Base-by-base conservation (phyloP, 1,140 invertebrate genomes). In the Capitella teleta region DNA sequence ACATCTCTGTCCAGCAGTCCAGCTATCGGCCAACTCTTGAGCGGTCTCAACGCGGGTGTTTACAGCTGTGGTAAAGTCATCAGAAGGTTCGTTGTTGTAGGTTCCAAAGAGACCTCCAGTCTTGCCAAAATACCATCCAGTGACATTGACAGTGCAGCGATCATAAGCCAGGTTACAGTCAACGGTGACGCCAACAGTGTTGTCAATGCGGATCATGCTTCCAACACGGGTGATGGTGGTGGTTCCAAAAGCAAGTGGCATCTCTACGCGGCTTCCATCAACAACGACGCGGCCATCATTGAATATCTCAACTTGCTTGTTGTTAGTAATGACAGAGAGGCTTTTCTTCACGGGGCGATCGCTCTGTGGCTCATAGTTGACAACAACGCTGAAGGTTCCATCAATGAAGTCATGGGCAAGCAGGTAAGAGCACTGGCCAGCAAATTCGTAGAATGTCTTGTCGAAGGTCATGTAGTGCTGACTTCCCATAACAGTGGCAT, bases 401-500 rank as follows among this genome's bases (percentile, higher is more conserved):
- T 75, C 80, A 5, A 83, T 77, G 58, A 84, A 81, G 65, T 95
- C 91, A 55, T 84, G 81, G 0, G 82, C 80, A 3, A 95, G 68
- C 3, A 94, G 72, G 64, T 92, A 91, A 59, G 80, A 82, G 68
- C 90, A 94, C 12, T 72, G 76, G 42, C 87, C 87, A 18, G 81
- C 79, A 72, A 89, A 82, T 12, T 81, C 80, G 42, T 83, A 74
- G 56, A 86, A 81, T 49, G 79, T 79, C 1, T 82, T 81, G 64
- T 94, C 89, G 63, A 90, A 93, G 0, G 86, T 91, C 58, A 87
- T 83, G 60, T 87, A 79, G 66, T 91, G 83, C 58, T 85, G 80
- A 3, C 82, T 81, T 56, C 86, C 83, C 6, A 82, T 72, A 14
- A 92, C 68, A 14, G 80, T 59, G 68, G 47, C 81, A 82, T 55